phyloP scores from a whole-genome alignment of 1,140 invertebrate genomes.

The Brachionus paranguensis region DNA sequence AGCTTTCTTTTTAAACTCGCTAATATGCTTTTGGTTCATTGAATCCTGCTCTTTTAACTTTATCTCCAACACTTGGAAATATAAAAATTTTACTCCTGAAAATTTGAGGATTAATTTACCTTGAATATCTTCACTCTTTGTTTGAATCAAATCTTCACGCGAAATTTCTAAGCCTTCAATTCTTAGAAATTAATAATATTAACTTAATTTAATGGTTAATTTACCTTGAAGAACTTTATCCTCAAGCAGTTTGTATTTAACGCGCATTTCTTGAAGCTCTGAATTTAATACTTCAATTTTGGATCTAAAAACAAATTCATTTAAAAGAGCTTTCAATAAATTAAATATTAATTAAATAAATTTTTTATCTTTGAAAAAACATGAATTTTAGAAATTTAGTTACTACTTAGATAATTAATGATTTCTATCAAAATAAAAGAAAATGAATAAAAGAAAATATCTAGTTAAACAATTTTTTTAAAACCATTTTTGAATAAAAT shows the following conservation, averaged over 20 bases:
- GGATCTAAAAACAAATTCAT: neutral
- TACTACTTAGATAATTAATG: too few species aligned
- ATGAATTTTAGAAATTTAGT: too few species aligned
- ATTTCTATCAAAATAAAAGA: too few species aligned
- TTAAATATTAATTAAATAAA: too few species aligned
- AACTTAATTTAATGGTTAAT: neutral
- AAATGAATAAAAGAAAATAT: too few species aligned
- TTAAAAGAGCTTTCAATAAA: neutral
- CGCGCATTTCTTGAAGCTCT: neutral
- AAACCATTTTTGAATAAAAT: too few species aligned
- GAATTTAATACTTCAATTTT: conserved; percentile 1
- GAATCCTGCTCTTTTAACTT: conserved; percentile 15
- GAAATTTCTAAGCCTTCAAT: neutral
- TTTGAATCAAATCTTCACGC: neutral
- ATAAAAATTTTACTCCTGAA: neutral
- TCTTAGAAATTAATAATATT: neutral
- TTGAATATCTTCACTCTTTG: neutral
- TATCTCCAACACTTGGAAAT: neutral
- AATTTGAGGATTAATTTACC: neutral
- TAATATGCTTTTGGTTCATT: conserved; percentile 8
- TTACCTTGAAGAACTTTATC: neutral
- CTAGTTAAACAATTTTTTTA: too few species aligned
- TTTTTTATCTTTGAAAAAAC: too few species aligned
- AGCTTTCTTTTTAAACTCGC: conserved; percentile 36
- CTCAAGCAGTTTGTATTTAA: neutral